Evolutionary conservation across 2,888 invertebrate genomes (phyloP), one percentile per base, ranked within the genome.

Genomic region (Exocentrus adspersus): DNA sequence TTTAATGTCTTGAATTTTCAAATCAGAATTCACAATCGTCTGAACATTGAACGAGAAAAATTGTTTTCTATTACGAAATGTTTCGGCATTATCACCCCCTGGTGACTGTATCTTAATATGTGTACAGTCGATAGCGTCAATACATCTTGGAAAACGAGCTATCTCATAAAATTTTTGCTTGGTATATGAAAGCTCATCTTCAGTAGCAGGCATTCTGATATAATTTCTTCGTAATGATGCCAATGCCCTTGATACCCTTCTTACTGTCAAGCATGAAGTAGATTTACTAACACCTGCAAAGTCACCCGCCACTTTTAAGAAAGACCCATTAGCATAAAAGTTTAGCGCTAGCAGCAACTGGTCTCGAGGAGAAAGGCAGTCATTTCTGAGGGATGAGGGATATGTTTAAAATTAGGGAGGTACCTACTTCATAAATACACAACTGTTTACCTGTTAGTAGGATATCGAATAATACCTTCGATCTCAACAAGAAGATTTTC

Each of bases 11-110:
- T n/a, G 12, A 12, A 71, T 60, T 61, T 48, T 60, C 7, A 63
- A 28, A 41, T 58, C 20, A 10, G 61, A n/a, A 51, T 74, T 70
- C 20, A 58, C 57, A 6, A 77, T 64, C 2, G 70, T 68, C 62
- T 78, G 76, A n/a, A 78, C 74, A 67, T 78, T 79, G 6, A 77
- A 41, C 21, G 72, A 69, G 69, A 77, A 77, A 58, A 68, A 72
- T 16, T 16, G 69, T 68, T 74, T 77, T 42, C 72, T 59, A 54
- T 71, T 74, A 28, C 72, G 57, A 32, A 68, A 74, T 17, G 67
- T 64, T 64, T 76, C 72, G 9, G 71, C 70, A 60, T 73, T 53
- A 10, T 71, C 54, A 32, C 75, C 72, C 16, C 71, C 76, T 20
- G 74, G 74, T 16, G 73, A 71, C 37, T 70, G 64, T 28, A 77